Conservation (phyloP, 2,888 invertebrate genomes). For the Chouioia cunea region DNA sequence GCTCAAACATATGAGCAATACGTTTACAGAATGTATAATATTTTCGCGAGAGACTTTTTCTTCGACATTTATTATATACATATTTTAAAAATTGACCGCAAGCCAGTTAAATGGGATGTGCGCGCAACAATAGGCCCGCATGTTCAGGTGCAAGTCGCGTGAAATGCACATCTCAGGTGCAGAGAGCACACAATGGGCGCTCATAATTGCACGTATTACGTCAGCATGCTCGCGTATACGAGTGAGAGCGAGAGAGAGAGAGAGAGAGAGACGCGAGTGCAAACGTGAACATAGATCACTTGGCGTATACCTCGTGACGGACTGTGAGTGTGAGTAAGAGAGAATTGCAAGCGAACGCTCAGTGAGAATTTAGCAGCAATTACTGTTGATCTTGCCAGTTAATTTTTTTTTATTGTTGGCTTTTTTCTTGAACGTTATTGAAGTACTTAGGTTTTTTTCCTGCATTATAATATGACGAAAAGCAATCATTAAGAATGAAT, state of each 20-base stretch:
- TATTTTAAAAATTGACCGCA: too few relatives aligned
- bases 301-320: neutral
- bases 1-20: neutral
- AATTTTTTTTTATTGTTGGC: neutral
- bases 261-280: constrained; percentile 7
- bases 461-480: too few relatives aligned
- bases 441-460: neutral
- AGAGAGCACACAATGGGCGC: constrained; percentile 29
- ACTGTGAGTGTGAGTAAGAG: constrained; percentile 2
- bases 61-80: too few relatives aligned
- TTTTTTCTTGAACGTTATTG: neutral
- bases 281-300: constrained; percentile 23
- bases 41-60: too few relatives aligned
- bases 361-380: constrained; percentile 26
- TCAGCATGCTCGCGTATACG: constrained; percentile 51
- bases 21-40: neutral
- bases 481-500: too few relatives aligned
- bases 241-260: neutral
- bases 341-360: neutral
- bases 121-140: constrained; percentile 23
- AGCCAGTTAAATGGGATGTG: too few relatives aligned
- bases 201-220: constrained; percentile 63
- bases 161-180: constrained; percentile 46
- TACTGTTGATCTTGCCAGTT: neutral
- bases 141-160: constrained; percentile 21